A percentile compares a stretch with the other conserved stretches of the same genome.
Conservation (phyloP, 2,888 invertebrate species). For the Acleris laterana region DNA sequence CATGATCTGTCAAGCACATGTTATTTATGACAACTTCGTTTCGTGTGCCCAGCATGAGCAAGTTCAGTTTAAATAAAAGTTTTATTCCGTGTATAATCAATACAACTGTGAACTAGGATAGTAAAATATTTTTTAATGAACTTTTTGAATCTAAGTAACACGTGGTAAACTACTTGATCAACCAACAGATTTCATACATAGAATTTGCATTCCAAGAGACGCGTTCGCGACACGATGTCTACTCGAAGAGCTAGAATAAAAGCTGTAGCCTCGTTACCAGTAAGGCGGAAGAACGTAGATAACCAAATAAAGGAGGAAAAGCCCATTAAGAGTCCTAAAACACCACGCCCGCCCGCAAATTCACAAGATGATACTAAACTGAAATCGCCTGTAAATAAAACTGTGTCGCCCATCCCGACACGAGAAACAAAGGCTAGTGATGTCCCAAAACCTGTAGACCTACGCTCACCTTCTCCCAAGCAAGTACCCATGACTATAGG, state of each 20-base stretch:
- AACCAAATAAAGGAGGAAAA: constrained; percentile 53
- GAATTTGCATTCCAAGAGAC: neutral
- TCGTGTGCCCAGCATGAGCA: neutral
- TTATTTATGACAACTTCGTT: constrained; percentile 1
- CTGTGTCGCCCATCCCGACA: constrained; percentile 29
- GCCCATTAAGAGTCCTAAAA: constrained; percentile 53
- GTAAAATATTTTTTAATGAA: too few relatives aligned
- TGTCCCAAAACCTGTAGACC: constrained; percentile 15
- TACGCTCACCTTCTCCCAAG: constrained; percentile 26
- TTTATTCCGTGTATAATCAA: neutral
- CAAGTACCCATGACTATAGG: constrained; percentile 41
- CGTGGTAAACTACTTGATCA: neutral
- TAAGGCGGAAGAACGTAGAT: constrained; percentile 71
- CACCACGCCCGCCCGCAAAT: constrained; percentile 43
- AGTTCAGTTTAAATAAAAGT: neutral
- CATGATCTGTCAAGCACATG: neutral
- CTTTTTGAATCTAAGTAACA: too few relatives aligned
- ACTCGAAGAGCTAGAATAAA: constrained; percentile 89
- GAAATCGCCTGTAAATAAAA: constrained; percentile 37
- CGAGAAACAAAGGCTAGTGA: constrained; percentile 27
- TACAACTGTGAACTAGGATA: neutral
- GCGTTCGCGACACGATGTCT: constrained; percentile 73
- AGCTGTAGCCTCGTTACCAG: constrained; percentile 88
- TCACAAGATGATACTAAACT: constrained; percentile 43
- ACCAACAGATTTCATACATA: neutral